phyloP scores from a whole-genome alignment of 2,888 invertebrate genomes.

The Lacanobia wlatinum region DNA sequence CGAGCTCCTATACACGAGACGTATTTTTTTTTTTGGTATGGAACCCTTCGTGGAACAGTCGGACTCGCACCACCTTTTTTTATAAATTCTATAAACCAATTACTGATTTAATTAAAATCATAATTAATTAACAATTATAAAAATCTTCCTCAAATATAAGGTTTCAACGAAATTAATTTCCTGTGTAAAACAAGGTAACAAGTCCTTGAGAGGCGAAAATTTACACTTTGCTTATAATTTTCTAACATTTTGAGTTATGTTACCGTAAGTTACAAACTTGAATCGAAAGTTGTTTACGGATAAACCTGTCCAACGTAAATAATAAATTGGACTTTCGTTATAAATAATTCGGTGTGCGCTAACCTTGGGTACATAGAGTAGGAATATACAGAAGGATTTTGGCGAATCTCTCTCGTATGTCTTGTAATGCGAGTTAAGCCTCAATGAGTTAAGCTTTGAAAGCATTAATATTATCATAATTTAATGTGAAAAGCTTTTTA shows the following conservation, averaged over 20 bases:
- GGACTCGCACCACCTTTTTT: no score
- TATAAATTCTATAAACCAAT: not conserved
- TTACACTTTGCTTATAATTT: conserved; percentile 26
- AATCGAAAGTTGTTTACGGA: conserved; percentile 64
- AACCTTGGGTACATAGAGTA: conserved; percentile 42
- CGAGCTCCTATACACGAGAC: no score
- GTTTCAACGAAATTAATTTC: conserved; percentile 1
- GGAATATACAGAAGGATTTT: conserved; percentile 33
- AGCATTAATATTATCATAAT: conserved; percentile 14
- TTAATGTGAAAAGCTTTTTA: conserved; percentile 10
- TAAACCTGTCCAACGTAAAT: conserved; percentile 66
- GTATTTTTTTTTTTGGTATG: no score
- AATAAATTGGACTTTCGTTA: conserved; percentile 66
- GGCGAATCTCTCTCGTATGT: not conserved
- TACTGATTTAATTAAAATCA: not conserved
- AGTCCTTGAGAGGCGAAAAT: not conserved
- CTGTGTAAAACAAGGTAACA: not conserved
- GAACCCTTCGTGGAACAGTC: no score
- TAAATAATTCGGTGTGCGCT: conserved; percentile 64
- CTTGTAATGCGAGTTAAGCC: not conserved
- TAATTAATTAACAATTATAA: not conserved
- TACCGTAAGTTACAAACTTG: conserved; percentile 40
- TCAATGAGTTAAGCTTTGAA: conserved; percentile 12
- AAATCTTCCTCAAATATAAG: not conserved
- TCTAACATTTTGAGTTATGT: conserved; percentile 26